Conservation (phyloP, 2,113 vertebrate species). For the Etia nguti region DNA sequence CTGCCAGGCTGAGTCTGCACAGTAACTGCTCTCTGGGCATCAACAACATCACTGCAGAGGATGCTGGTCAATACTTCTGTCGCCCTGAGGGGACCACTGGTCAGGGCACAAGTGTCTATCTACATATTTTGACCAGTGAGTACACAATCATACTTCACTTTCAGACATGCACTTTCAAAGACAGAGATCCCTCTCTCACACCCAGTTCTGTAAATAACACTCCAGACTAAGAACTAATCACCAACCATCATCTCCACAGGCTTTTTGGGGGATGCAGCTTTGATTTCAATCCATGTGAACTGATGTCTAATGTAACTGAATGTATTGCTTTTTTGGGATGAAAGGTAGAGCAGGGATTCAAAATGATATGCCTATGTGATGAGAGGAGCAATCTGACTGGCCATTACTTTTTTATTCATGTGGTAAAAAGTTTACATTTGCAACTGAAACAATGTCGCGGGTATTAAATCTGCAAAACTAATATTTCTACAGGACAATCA, state of each 20-base stretch:
- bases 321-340: neutral
- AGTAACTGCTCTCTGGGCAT: neutral
- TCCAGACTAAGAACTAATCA: neutral
- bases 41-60: neutral
- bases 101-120: neutral
- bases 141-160: neutral
- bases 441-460: neutral
- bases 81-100: neutral
- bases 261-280: neutral
- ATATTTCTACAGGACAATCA: neutral
- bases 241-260: neutral
- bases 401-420: neutral
- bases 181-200: neutral
- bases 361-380: neutral
- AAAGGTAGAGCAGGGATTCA: neutral
- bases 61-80: fast-evolving
- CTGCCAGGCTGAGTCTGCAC: neutral
- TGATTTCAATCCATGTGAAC: neutral
- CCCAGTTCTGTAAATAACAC: neutral
- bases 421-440: neutral
- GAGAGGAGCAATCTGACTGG: neutral
- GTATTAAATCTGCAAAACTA: neutral
- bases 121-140: neutral
- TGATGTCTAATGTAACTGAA: neutral
- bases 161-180: no score